Conservation (phyloP, 2,888 invertebrate genomes). For the Asteroscopus sphinx region DNA sequence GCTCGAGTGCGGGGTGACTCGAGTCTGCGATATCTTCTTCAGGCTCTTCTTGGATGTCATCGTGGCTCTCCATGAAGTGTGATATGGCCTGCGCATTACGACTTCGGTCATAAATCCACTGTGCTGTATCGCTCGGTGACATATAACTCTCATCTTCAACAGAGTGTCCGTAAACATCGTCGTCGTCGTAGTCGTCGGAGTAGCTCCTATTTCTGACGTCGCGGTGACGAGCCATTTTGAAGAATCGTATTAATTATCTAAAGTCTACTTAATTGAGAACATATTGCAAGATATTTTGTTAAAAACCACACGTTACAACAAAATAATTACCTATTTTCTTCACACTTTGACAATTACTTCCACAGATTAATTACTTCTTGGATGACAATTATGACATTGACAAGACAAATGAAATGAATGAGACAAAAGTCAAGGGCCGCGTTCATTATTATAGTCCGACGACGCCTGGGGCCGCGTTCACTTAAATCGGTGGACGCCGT, state of each 20-base stretch:
- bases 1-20: conserved; percentile 65
- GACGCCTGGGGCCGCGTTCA: too few relatives aligned
- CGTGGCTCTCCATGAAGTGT: conserved; percentile 93
- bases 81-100: conserved; percentile 93
- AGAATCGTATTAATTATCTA: conserved; percentile 13
- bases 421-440: too few relatives aligned
- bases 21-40: conserved; percentile 82
- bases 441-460: too few relatives aligned
- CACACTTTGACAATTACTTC: conserved; percentile 47
- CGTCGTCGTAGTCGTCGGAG: conserved; percentile 97
- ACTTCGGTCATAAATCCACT: conserved; percentile 96
- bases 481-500: too few relatives aligned
- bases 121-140: conserved; percentile 96
- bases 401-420: too few relatives aligned
- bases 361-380: too few relatives aligned
- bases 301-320: conserved; percentile 62
- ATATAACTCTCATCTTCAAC: conserved; percentile 97
- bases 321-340: too few relatives aligned
- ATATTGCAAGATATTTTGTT: conserved; percentile 29
- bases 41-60: conserved; percentile 92
- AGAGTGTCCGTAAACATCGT: conserved; percentile 97
- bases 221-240: conserved; percentile 95
- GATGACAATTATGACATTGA: conserved; percentile 17
- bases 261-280: conserved; percentile 29
- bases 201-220: conserved; percentile 96